phyloP scores from a whole-genome alignment of 2,113 vertebrate species.

The Microcebus ravelobensis region DNA sequence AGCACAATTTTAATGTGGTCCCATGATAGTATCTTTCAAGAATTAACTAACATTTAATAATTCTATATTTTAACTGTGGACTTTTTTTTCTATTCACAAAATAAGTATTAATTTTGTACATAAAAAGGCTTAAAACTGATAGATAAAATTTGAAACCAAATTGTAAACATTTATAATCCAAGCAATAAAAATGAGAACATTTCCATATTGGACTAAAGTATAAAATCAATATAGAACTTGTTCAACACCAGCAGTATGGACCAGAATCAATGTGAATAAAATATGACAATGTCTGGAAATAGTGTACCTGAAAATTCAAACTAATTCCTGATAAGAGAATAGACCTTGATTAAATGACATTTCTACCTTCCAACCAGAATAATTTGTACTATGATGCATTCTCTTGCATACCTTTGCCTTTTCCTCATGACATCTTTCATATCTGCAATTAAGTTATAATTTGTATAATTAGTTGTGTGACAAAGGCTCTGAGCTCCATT shows the following conservation, averaged over 20 bases:
- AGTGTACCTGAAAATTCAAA: not conserved
- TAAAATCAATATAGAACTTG: not conserved
- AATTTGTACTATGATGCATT: not conserved
- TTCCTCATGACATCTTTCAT: not conserved
- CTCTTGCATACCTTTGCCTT: not conserved
- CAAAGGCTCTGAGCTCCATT: not conserved
- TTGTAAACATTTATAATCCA: not conserved
- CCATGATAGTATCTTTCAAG: not conserved
- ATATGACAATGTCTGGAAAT: not conserved
- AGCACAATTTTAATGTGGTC: not conserved
- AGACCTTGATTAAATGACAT: not conserved
- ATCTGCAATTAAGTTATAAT: slow-evolving; percentile 2
- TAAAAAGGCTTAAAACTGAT: not conserved
- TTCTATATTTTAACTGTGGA: not conserved
- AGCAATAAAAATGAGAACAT: not conserved
- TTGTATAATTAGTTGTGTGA: not conserved
- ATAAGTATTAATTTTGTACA: not conserved
- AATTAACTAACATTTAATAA: not conserved
- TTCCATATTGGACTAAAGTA: not conserved
- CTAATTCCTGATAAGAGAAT: not conserved
- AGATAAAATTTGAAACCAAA: not conserved
- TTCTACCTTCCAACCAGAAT: not conserved
- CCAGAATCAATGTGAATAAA: not conserved
- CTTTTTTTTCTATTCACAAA: not conserved
- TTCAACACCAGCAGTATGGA: not conserved